Conservation (phyloP, 2,797 vertebrate genomes). For the Myioborus melanocephalus region DNA sequence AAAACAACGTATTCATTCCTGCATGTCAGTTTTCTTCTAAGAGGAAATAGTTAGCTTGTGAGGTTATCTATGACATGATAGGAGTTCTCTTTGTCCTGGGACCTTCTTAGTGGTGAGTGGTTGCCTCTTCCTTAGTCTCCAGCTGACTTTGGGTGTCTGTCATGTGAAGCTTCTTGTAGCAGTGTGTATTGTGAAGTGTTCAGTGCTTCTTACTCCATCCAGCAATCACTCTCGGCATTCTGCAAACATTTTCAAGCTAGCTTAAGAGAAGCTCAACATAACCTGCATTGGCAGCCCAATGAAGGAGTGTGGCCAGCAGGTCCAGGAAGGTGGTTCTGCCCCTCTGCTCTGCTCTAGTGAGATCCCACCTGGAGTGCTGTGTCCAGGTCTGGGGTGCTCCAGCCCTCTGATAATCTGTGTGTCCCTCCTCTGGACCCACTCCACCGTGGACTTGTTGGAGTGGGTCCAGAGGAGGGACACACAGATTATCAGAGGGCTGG, state of each 20-base stretch:
- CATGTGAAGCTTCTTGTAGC: background rate
- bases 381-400: background rate
- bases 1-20: background rate
- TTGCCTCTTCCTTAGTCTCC: background rate
- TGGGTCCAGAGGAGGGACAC: background rate
- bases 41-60: background rate
- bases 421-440: too few species aligned
- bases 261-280: background rate
- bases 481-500: background rate
- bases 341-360: background rate
- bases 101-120: background rate
- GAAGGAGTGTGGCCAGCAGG: background rate
- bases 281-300: background rate
- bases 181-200: background rate
- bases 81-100: background rate
- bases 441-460: background rate
- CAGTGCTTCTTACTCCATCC: background rate
- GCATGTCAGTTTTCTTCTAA: background rate
- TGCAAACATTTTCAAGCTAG: background rate
- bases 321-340: background rate
- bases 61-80: background rate
- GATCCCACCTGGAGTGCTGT: background rate
- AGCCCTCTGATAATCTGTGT: too few species aligned
- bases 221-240: background rate
- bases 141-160: background rate